phyloP scores from a whole-genome alignment of 2,113 vertebrate genomes.

The Burhinus oedicnemus region DNA sequence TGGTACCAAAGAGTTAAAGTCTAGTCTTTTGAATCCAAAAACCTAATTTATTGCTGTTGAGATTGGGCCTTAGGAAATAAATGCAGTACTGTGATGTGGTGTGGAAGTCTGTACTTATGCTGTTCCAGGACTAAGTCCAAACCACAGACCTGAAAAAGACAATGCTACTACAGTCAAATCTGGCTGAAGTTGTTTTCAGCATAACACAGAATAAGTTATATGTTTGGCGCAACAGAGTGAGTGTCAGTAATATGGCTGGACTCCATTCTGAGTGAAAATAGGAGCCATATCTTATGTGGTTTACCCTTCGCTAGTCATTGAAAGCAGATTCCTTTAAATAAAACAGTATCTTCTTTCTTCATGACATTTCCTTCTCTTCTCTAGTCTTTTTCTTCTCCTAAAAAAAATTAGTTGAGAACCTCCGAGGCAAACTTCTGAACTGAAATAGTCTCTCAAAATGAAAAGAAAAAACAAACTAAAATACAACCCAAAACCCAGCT shows the following conservation, averaged over 20 bases:
- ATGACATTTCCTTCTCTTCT: constrained; percentile 34
- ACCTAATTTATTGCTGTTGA: constrained; percentile 45
- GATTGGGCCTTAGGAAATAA: constrained; percentile 45
- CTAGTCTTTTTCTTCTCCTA: not conserved
- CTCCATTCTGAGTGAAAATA: constrained; percentile 32
- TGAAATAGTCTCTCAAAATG: not conserved
- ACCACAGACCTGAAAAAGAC: constrained; percentile 58
- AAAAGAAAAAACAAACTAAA: not conserved
- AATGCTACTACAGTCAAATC: constrained; percentile 58
- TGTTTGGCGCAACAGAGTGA: not conserved
- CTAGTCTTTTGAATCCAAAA: constrained; percentile 27
- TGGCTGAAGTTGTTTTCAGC: constrained; percentile 46
- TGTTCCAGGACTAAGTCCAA: constrained; percentile 63
- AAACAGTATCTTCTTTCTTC: constrained; percentile 6
- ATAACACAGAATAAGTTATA: constrained; percentile 32
- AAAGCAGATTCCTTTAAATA: constrained; percentile 23
- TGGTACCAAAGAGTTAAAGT: constrained; percentile 38
- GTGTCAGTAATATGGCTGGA: constrained; percentile 22
- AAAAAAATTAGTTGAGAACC: not conserved
- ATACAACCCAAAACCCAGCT: not conserved
- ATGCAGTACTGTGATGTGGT: constrained; percentile 60
- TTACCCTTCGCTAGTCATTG: not conserved
- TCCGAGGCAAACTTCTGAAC: not conserved
- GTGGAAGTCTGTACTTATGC: constrained; percentile 24
- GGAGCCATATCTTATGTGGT: constrained; percentile 4